Base-by-base conservation (phyloP, 2,888 invertebrate species). In the Alentia gelatinosa region DNA sequence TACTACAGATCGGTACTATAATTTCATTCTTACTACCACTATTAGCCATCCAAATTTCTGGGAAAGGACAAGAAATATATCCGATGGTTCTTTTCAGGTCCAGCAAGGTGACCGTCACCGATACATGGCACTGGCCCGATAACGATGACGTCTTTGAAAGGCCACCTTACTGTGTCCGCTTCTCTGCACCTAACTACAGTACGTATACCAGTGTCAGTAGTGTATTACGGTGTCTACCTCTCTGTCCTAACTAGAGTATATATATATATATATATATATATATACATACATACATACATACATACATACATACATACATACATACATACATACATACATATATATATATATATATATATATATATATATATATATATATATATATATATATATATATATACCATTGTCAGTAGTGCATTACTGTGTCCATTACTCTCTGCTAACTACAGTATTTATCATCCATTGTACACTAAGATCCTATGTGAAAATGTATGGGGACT, bases 341-440 rank as follows among this genome's bases (percentile, higher is more conserved):
- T 74, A n/a, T n/a, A 74, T 15, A 15, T 15, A n/a, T 74, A 74
- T n/a, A 9, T 74, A n/a, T 74, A 9, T n/a, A 15, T n/a, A 74
- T 9, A 9, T 15, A 74, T 74, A 15, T 74, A 74, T 74, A 74
- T n/a, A n/a, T 74, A n/a, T 74, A 74, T 74, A 74, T 74, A 74
- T 74, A 74, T 74, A 74, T 74, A 74, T 74, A 74, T 74, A 74
- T 74, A 74, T 74, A 74, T 74, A 74, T 47, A 47, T 47, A 47
- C 19, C 9, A 12, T 12, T 47, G 19, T 47, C 9, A 47, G 47
- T 47, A 47, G n/a, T n/a, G n/a, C n/a, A n/a, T n/a, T n/a, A n/a
- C n/a, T n/a, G n/a, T n/a, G n/a, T n/a, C n/a, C n/a, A n/a, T n/a
- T n/a, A n/a, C n/a, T n/a, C n/a, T n/a, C n/a, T n/a, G n/a, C n/a